Evolutionary conservation across 2,797 vertebrate species (phyloP).

Genomic region (Anguilla marmorata): DNA sequence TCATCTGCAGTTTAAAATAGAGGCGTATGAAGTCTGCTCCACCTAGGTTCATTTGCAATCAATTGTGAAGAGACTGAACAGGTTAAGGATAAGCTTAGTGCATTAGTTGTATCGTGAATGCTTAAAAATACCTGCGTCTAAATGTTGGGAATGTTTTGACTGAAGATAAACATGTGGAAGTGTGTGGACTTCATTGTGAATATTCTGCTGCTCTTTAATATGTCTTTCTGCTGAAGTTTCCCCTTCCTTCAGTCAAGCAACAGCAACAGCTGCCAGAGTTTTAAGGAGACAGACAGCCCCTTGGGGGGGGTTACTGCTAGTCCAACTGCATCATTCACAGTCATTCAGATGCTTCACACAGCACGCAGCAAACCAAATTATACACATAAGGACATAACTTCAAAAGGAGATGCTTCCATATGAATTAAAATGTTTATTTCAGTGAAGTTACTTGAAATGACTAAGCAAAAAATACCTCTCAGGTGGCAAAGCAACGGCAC

Average conservation of each 20-base stretch:
- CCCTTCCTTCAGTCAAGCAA: background rate
- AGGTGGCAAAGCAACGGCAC: background rate
- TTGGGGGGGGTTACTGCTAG: background rate
- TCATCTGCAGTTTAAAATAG: background rate
- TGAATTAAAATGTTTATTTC: background rate
- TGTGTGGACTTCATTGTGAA: background rate
- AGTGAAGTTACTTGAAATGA: slow-evolving; percentile 24
- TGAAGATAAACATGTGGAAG: background rate
- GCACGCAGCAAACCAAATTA: background rate
- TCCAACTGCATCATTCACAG: background rate
- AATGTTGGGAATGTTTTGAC: background rate
- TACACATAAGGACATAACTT: background rate
- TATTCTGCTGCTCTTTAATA: background rate
- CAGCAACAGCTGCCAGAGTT: background rate
- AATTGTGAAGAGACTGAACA: background rate
- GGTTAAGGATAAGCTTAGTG: background rate
- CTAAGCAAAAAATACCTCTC: background rate
- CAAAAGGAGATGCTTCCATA: background rate
- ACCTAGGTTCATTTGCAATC: background rate
- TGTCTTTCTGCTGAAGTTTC: background rate
- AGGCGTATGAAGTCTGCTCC: background rate
- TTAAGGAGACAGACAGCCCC: background rate
- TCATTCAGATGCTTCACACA: background rate
- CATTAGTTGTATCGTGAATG: background rate
- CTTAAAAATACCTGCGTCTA: background rate